Percentiles rank a stretch among this genome's conserved stretches.
phyloP scores from a whole-genome alignment of 2,888 invertebrate species.

The Halocaridina rubra region DNA sequence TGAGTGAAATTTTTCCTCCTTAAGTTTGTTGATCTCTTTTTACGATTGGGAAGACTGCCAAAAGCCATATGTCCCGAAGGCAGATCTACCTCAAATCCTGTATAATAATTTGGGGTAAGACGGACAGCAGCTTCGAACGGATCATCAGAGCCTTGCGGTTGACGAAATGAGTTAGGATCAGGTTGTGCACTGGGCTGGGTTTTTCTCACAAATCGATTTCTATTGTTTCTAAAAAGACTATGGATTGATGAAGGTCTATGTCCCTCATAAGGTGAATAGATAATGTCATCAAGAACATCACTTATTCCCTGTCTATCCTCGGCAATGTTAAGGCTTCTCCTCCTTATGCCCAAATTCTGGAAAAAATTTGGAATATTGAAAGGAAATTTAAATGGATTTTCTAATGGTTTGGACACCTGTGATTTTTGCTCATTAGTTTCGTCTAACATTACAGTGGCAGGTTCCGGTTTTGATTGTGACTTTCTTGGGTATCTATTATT shows the following conservation, averaged over 20 bases:
- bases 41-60: too few species aligned
- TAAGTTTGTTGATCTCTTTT: too few species aligned
- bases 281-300: constrained; percentile 16
- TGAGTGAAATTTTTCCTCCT: too few species aligned
- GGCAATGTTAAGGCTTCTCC: background rate
- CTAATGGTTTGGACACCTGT: constrained; percentile 2
- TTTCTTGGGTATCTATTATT: constrained; percentile 13
- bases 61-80: too few species aligned
- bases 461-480: background rate
- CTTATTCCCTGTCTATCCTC: constrained; percentile 15
- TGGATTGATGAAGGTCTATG: constrained; percentile 10
- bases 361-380: constrained; percentile 42
- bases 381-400: constrained; percentile 27
- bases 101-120: constrained; percentile 23
- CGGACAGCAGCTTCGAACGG: constrained; percentile 20
- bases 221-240: constrained; percentile 15
- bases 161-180: background rate
- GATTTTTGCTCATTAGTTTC: background rate
- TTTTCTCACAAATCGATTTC: constrained; percentile 41
- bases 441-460: background rate
- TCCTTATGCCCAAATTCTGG: constrained; percentile 23
- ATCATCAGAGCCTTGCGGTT: constrained; percentile 3
- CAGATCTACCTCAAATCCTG: too few species aligned
- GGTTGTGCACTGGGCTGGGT: background rate
- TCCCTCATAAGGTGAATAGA: constrained; percentile 26